Evolutionary conservation across 2,797 vertebrate genomes (phyloP).

Genomic region (Diceros bicornis): DNA sequence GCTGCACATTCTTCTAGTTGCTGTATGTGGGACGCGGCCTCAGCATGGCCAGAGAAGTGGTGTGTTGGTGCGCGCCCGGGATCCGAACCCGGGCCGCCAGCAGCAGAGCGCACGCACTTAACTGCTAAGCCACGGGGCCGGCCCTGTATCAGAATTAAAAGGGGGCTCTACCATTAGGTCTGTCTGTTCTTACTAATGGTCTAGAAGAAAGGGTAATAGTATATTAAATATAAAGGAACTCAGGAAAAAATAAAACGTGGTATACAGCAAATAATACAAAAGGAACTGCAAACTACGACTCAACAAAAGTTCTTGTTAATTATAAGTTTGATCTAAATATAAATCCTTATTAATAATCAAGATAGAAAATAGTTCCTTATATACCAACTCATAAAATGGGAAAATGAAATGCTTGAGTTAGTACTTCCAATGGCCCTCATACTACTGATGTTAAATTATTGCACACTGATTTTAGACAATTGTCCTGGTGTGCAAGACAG

Average conservation of each 20-base stretch:
- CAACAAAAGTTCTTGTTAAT: background rate
- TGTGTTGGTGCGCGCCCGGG: no score
- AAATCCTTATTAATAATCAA: constrained; percentile 28
- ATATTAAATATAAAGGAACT: background rate
- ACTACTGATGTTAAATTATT: background rate
- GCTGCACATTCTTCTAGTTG: no score
- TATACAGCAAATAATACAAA: background rate
- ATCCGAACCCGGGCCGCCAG: no score
- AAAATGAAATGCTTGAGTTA: constrained; percentile 47
- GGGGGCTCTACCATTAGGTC: background rate
- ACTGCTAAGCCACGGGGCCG: no score
- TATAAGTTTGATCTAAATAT: background rate
- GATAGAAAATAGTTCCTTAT: background rate
- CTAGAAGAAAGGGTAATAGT: background rate
- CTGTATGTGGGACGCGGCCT: no score
- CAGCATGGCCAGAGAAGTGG: no score
- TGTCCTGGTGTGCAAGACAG: background rate
- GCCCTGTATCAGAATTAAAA: constrained; percentile 5
- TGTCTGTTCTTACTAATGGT: background rate
- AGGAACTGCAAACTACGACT: background rate
- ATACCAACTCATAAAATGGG: background rate
- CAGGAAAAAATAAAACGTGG: background rate
- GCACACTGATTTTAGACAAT: background rate
- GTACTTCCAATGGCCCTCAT: background rate
- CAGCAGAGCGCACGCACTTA: no score